A percentile compares a stretch with the other conserved stretches of the same genome.
Conservation (phyloP, 2,888 invertebrate genomes). For the Rotaria socialis region DNA sequence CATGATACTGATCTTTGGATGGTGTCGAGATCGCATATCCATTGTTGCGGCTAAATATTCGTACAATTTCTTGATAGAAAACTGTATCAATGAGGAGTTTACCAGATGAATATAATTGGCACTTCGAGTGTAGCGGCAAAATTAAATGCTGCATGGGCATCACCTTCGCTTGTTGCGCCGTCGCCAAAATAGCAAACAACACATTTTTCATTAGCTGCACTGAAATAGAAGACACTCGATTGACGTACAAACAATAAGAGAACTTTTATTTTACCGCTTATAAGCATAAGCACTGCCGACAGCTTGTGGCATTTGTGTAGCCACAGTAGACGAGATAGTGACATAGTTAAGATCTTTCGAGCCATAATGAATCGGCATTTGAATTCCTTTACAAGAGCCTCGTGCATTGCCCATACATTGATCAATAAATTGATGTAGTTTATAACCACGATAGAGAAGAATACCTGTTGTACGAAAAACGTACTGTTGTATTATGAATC, state of each 20-base stretch:
- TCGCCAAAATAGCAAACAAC: constrained; percentile 62
- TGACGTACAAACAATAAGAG: background rate
- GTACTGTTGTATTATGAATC: background rate
- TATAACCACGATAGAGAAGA: constrained; percentile 81
- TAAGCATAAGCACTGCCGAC: constrained; percentile 54
- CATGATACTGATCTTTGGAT: constrained; percentile 82
- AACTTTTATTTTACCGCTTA: background rate
- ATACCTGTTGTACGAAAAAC: constrained; percentile 65
- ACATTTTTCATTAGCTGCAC: constrained; percentile 67
- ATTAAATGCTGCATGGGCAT: constrained; percentile 95
- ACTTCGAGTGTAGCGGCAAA: constrained; percentile 91
- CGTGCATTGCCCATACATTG: constrained; percentile 90
- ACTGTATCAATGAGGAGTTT: background rate
- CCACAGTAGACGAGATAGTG: constrained; percentile 89
- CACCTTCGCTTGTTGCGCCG: constrained; percentile 97
- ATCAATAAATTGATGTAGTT: constrained; percentile 78
- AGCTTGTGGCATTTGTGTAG: constrained; percentile 90
- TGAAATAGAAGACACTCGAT: constrained; percentile 82
- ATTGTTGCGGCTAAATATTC: constrained; percentile 74
- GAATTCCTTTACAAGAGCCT: constrained; percentile 79
- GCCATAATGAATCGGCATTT: constrained; percentile 98
- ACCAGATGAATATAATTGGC: constrained; percentile 91
- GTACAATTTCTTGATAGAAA: background rate
- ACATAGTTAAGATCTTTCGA: constrained; percentile 77
- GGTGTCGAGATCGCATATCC: constrained; percentile 98